Base-by-base conservation (phyloP, 1,140 invertebrate species). In the Nymphalis io region DNA sequence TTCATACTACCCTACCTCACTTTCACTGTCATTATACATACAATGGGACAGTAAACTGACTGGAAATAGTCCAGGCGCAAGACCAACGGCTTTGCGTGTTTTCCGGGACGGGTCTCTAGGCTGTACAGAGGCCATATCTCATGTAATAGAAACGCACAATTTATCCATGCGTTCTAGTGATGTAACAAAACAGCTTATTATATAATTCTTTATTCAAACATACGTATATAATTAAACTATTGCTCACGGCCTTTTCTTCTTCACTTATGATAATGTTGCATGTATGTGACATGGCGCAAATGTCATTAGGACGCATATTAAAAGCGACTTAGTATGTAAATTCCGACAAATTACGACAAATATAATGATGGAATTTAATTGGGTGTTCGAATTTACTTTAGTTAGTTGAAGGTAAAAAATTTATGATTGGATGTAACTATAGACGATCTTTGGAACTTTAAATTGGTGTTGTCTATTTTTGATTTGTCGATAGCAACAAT, bases 271-370 rank as follows among this genome's bases (percentile, higher is more conserved):
- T 51, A 51, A 51, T 48, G 44, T 18, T 48, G 13, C 18, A 11
- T 53, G 20, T 2, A 27, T 33, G 51, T 21, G 23, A 53, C 48
- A 1, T 53, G 15, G 20, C 21, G 18, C 16, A 55, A 55, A 55
- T 55, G 51, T 55, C 51, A 55, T 27, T 27, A 55, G 51, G 51
- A 23, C 51, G 51, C 51, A 12, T 20, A 51, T 51, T 20, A 11
- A 55, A 55, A 27, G 48, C 5, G 16, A 27, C 11, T 55, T 44
- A 13, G 12, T 44, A 55, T 27, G 21, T 27, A 20, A 55, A 55
- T 55, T 55, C 20, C 12, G 51, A 55, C 51, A 55, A 27, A 27
- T 55, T 55, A 21, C 51, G 21, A 27, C 51, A 27, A n/a, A 55
- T 12, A 27, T 27, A 13, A 55, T 55, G 51, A 51, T 51, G 51